Evolutionary conservation across 2,888 invertebrate species (phyloP).

Genomic region (Drepanosiphum platanoidis): DNA sequence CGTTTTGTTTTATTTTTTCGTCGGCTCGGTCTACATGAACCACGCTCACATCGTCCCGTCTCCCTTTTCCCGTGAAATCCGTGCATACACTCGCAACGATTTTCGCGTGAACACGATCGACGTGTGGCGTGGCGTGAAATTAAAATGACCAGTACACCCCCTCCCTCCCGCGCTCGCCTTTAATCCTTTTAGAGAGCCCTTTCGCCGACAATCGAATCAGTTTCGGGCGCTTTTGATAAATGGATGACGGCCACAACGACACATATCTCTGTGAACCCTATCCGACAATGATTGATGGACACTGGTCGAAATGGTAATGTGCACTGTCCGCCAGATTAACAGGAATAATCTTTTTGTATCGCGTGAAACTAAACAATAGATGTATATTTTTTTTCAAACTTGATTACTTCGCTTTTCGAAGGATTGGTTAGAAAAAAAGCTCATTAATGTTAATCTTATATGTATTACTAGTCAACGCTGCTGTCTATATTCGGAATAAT

Average conservation of each 20-base stretch:
- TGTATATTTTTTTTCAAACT: slow-evolving; percentile 1
- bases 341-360: slow-evolving; percentile 53
- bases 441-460: neutral
- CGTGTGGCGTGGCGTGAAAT: slow-evolving; percentile 56
- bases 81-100: slow-evolving; percentile 35
- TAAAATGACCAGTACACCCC: slow-evolving; percentile 56
- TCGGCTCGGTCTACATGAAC: neutral
- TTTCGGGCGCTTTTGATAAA: slow-evolving; percentile 61
- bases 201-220: slow-evolving; percentile 60
- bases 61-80: slow-evolving; percentile 27
- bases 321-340: slow-evolving; percentile 47
- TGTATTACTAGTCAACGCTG: no score
- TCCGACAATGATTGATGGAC: slow-evolving; percentile 61
- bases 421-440: neutral
- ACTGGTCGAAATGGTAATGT: slow-evolving; percentile 57
- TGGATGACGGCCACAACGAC: slow-evolving; percentile 59
- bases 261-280: slow-evolving; percentile 49
- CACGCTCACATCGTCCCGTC: neutral
- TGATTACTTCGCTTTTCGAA: slow-evolving; percentile 18
- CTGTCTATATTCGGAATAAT: no score
- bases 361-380: slow-evolving; percentile 20
- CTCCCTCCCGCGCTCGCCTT: neutral
- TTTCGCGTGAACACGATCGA: slow-evolving; percentile 23
- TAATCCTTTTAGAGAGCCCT: slow-evolving; percentile 61
- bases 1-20: neutral